These are phyloP conservation scores for Nomada goodeniana DNA, from an alignment of 2,888 invertebrate genomes.

Conservation along the genomic window DNA sequence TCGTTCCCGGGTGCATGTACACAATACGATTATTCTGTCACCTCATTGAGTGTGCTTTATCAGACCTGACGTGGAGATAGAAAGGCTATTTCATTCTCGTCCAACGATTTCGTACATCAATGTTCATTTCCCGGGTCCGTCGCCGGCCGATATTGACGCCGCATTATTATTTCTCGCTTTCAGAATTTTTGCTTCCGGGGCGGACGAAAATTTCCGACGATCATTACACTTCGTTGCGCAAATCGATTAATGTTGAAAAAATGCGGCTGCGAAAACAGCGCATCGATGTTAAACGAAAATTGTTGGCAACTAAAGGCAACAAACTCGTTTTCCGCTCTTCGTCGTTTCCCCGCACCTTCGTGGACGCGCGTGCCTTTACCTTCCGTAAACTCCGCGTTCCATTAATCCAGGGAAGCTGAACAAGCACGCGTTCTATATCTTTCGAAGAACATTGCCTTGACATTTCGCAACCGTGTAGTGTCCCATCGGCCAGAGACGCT, in stretches of 20 bases:
- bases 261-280: no score
- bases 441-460: not conserved
- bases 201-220: no score
- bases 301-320: not conserved
- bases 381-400: not conserved
- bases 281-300: no score
- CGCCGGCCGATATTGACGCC: slow-evolving; percentile 13
- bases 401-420: not conserved
- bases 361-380: not conserved
- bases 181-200: no score
- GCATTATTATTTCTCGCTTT: not conserved
- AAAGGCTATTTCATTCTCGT: slow-evolving; percentile 59
- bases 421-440: not conserved
- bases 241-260: no score
- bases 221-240: no score
- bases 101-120: slow-evolving; percentile 62
- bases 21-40: slow-evolving; percentile 61
- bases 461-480: not conserved
- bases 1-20: slow-evolving; percentile 45
- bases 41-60: slow-evolving; percentile 62
- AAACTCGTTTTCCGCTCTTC: not conserved
- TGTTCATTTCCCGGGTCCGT: slow-evolving; percentile 38
- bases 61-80: slow-evolving; percentile 58
- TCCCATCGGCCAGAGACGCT: not conserved
- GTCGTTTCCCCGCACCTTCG: not conserved